Percentiles rank a stretch among this genome's conserved stretches.
phyloP scores from a whole-genome alignment of 2,797 vertebrate species.

The Gadopsis marmoratus region DNA sequence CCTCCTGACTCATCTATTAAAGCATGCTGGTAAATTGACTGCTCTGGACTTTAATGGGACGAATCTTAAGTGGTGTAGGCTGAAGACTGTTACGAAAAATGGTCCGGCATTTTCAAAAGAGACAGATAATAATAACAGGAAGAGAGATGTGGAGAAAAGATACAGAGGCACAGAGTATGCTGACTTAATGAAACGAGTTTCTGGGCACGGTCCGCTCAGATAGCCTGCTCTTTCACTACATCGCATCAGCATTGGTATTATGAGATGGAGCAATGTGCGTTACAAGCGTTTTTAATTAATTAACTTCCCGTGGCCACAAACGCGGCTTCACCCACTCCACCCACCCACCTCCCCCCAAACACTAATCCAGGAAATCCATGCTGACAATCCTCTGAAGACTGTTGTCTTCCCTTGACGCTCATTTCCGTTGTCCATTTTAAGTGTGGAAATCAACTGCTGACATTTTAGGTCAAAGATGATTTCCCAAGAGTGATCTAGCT shows the following conservation, averaged over 20 bases:
- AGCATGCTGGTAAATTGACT: constrained; percentile 75
- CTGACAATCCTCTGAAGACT: constrained; percentile 73
- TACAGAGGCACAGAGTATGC: constrained; percentile 13
- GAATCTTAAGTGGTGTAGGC: constrained; percentile 67
- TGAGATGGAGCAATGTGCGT: constrained; percentile 57
- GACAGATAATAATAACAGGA: constrained; percentile 35
- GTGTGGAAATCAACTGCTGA: constrained; percentile 47
- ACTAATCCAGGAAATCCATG: constrained; percentile 75
- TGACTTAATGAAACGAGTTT: constrained; percentile 49
- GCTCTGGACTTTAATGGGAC: constrained; percentile 71
- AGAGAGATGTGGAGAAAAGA: constrained; percentile 50
- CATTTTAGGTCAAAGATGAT: constrained; percentile 58
- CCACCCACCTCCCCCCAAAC: constrained; percentile 50
- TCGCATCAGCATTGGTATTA: constrained; percentile 54
- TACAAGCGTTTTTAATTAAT: constrained; percentile 81
- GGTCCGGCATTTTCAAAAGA: constrained; percentile 41
- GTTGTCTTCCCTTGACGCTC: constrained; percentile 48
- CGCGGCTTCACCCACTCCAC: constrained; percentile 66
- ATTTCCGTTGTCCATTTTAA: constrained; percentile 36
- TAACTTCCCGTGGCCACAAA: constrained; percentile 73
- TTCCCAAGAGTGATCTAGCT: constrained; percentile 58
- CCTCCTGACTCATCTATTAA: constrained; percentile 78
- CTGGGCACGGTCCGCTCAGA: constrained; percentile 51
- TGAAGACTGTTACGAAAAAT: constrained; percentile 47
- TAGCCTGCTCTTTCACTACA: constrained; percentile 52